Evolutionary conservation across 2,797 vertebrate genomes (phyloP), one percentile per base, ranked within the genome.

Genomic region (Columba guinea): DNA sequence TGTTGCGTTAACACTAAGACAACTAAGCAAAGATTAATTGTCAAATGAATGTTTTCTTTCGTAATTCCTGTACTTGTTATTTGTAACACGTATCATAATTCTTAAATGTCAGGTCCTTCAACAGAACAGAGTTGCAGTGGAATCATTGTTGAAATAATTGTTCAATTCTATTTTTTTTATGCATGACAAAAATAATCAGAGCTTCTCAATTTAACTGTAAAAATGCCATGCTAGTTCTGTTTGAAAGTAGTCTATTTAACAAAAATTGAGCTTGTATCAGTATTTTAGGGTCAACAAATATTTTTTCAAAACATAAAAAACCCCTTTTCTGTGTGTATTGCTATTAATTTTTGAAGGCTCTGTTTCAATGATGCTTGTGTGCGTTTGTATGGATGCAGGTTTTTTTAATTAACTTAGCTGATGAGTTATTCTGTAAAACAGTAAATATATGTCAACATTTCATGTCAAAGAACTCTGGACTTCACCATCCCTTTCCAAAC

Each of bases 101-200:
- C 65, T 34, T 58, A 68, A 82, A 84, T 73, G 69, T 75, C 62
- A 70, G 4, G 24, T 84, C 55, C 49, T 58, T 88, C 26, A 73
- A 30, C 10, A 71, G 62, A 60, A 51, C 7, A 87, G 27, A 63
- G 46, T 52, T 92, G 17, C 12, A 59, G 32, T 60, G 52, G 39
- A 91, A 74, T 70, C 3, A 30, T 37, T 75, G 63, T 91, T 87
- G 51, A 71, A 62, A 44, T 70, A 87, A 91, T 84, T 52, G 49
- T 60, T 90, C 56, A 27, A 30, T 51, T 90, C 58, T 70, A 1
- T 64, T 20, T 53, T 82, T 46, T 69, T 77, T 18, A 63, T 41
- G 6, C 35, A 20, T 84, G 55, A 44, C n/a, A 79, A 64, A 87
- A 90, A 62, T 69, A 87, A 79, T 76, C 41, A 74, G 13, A 52